Conservation (phyloP, 1,140 invertebrate species). For the Drosophila serrata region DNA sequence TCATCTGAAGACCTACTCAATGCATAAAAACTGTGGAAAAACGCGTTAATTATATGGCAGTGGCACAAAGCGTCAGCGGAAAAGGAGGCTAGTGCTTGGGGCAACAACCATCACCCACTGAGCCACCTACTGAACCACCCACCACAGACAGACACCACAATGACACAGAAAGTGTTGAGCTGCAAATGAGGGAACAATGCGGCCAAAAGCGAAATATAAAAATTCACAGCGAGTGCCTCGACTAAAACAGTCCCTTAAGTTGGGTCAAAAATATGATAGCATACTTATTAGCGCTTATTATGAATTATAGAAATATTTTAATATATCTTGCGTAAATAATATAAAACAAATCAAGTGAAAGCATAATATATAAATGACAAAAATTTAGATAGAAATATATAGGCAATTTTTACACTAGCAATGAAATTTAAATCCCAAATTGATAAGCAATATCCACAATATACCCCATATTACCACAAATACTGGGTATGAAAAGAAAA, state of each 20-base stretch:
- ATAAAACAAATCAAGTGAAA: not conserved
- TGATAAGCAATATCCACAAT: not conserved
- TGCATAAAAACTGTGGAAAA: conserved; percentile 52
- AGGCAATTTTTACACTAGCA: too few relatives aligned
- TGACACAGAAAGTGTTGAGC: conserved; percentile 82
- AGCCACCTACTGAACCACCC: conserved; percentile 16
- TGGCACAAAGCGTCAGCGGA: conserved; percentile 56
- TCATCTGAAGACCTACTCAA: conserved; percentile 45
- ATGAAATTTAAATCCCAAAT: not conserved
- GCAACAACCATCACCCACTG: conserved; percentile 31
- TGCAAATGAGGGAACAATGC: conserved; percentile 81
- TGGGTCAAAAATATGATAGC: not conserved
- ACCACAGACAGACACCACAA: conserved; percentile 66
- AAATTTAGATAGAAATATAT: too few relatives aligned
- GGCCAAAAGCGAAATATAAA: conserved; percentile 44
- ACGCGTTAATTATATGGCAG: conserved; percentile 80
- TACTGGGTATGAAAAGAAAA: conserved; percentile 32
- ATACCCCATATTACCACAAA: not conserved
- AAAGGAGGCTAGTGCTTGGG: conserved; percentile 67
- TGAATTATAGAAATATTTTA: not conserved
- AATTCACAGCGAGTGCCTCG: not conserved
- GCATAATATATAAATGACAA: too few relatives aligned
- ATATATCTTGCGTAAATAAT: not conserved
- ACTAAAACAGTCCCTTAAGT: not conserved
- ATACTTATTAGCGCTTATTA: not conserved